phyloP scores from a whole-genome alignment of 1,140 invertebrate genomes.

The Drosophila equinoxialis region DNA sequence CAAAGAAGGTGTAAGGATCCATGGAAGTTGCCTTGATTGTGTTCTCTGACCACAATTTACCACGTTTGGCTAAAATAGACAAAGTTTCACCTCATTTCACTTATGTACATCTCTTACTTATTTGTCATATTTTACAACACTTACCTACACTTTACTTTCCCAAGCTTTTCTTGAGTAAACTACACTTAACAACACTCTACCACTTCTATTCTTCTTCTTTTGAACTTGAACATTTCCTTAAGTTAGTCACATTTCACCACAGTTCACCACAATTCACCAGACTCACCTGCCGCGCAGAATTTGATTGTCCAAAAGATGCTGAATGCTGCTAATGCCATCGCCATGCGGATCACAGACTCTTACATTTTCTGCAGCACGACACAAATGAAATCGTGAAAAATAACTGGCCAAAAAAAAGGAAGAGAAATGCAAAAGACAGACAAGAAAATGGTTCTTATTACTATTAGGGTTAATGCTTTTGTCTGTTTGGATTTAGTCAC shows the following conservation, averaged over 20 bases:
- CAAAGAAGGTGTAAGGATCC: too few relatives aligned
- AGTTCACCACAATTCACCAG: background rate
- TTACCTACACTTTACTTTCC: too few relatives aligned
- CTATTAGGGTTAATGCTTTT: conserved; percentile 10
- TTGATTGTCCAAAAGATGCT: conserved; percentile 86
- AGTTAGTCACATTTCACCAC: too few relatives aligned
- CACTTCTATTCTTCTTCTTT: background rate
- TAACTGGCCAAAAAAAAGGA: conserved; percentile 83
- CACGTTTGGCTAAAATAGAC: too few relatives aligned
- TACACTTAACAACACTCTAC: background rate
- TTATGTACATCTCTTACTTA: too few relatives aligned
- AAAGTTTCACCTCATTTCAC: too few relatives aligned
- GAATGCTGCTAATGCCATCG: conserved; percentile 86
- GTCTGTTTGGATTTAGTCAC: conserved; percentile 36
- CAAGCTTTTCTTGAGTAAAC: background rate
- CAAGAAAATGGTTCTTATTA: conserved; percentile 14
- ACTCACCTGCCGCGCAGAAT: conserved; percentile 84
- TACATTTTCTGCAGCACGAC: conserved; percentile 85
- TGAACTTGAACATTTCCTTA: too few relatives aligned
- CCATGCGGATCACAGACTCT: conserved; percentile 85
- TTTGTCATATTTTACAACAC: too few relatives aligned
- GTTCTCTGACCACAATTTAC: too few relatives aligned
- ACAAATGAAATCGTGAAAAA: conserved; percentile 87
- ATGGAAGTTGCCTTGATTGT: too few relatives aligned
- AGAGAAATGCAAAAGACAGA: background rate